Evolutionary conservation across 2,888 invertebrate genomes (phyloP), one percentile per base, ranked within the genome.

Genomic region (Encarsia formosa): DNA sequence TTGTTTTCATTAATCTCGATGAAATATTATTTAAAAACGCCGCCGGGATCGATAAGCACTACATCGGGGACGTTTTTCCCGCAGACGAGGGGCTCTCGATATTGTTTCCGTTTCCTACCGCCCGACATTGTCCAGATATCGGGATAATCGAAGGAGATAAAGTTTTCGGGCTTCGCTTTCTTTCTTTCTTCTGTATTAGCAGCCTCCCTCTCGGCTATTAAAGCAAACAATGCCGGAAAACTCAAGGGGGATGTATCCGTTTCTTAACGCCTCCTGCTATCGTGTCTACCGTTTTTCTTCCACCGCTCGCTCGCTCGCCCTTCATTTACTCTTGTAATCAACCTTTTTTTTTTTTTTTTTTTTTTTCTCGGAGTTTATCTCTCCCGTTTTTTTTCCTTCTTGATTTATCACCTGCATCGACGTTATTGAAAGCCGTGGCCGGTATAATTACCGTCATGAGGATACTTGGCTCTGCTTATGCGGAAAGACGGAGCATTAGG

Each of bases 151-250:
- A 67, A 67, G 63, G 58, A 62, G 61, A 59, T 61, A 57, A 62
- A 65, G 62, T 61, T 61, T 58, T 49, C 56, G 52, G 55, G 57
- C 61, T 59, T 54, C 45, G 41, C 53, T 50, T 61, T 59, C 57
- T 53, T 48, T 45, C 49, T 50, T 32, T 34, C 19, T 40, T 24
- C 16, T 16, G 11, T 37, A 24, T 13, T 11, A 39, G 4, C 9
- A 6, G 13, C 26, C 65, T 71, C 67, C 72, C 70, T 70, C 58
- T 61, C 61, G 63, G 67, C 70, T 71, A 71, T 71, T 72, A 73
- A 67, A 65, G 66, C 64, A 63, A 67, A 69, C 71, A 67, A 71
- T 72, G 68, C 69, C 72, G 73, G 71, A 71, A 71, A 67, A 62
- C 62, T 62, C 62, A 67, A 64, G 65, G 63, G 65, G 64, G 64